Percentiles rank a stretch among this genome's conserved stretches.
These are phyloP conservation scores for Neodiprion lecontei DNA, from an alignment of 1,140 invertebrate species.

Conservation along the genomic window DNA sequence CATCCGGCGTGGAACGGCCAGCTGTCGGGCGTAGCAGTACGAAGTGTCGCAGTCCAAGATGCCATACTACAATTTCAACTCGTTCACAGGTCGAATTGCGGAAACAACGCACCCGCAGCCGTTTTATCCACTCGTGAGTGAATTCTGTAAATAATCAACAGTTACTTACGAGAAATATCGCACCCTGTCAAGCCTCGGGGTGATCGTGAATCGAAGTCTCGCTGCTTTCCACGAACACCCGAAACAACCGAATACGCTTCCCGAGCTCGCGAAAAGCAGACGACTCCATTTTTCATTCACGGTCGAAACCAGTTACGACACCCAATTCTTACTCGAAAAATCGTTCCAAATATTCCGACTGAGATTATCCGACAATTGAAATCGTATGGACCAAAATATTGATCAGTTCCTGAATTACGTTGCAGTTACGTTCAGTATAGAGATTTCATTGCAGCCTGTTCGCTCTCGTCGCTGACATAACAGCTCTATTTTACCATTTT, in stretches of 20 bases:
- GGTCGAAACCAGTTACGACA: background rate
- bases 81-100: conserved; percentile 34
- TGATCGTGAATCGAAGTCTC: background rate
- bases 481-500: no score
- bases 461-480: no score
- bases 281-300: background rate
- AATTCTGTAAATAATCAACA: background rate
- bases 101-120: conserved; percentile 27
- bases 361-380: no score
- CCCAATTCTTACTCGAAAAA: no score
- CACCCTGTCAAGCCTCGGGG: background rate
- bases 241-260: background rate
- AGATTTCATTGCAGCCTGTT: no score
- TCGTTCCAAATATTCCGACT: no score
- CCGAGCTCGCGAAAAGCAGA: background rate
- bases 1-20: background rate
- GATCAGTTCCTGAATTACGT: no score
- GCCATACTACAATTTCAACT: conserved; percentile 34
- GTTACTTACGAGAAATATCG: no score
- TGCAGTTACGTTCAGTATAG: no score
- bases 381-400: no score
- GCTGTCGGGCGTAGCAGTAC: background rate
- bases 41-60: conserved; percentile 20
- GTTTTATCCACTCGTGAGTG: conserved; percentile 39
- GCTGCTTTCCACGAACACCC: background rate